Conservation (phyloP, 2,113 vertebrate species). For the Bucco capensis region DNA sequence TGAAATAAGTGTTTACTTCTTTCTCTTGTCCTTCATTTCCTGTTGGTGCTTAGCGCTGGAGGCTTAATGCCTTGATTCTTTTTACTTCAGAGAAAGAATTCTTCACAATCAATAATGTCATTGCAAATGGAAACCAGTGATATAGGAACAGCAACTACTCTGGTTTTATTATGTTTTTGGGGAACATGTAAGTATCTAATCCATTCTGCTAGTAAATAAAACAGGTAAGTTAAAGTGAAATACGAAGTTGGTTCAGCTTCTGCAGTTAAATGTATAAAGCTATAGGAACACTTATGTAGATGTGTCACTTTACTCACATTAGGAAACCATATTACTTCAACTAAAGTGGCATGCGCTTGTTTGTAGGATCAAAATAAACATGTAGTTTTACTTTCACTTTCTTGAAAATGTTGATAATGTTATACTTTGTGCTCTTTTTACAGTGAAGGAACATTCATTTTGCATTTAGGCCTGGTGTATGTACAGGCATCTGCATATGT, state of each 20-base stretch:
- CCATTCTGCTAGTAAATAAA: not conserved
- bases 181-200: not conserved
- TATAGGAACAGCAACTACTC: not conserved
- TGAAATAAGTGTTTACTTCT: not conserved
- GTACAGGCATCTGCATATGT: not conserved
- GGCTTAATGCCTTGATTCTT: not conserved
- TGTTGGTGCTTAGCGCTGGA: not conserved
- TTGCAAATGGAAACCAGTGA: not conserved
- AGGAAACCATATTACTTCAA: not conserved
- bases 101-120: not conserved
- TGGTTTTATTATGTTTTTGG: not conserved
- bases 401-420: not conserved
- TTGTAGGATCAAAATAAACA: not conserved
- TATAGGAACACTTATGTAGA: not conserved
- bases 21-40: not conserved
- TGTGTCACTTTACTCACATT: not conserved
- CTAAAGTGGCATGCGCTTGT: not conserved
- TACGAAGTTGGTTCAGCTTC: not conserved
- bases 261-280: not conserved
- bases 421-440: not conserved
- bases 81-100: not conserved
- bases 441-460: not conserved
- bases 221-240: not conserved
- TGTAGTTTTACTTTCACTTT: not conserved
- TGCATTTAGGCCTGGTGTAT: not conserved